These are phyloP conservation scores for Diadegma fenestrale DNA, from an alignment of 2,888 invertebrate species.

Conservation along the genomic window DNA sequence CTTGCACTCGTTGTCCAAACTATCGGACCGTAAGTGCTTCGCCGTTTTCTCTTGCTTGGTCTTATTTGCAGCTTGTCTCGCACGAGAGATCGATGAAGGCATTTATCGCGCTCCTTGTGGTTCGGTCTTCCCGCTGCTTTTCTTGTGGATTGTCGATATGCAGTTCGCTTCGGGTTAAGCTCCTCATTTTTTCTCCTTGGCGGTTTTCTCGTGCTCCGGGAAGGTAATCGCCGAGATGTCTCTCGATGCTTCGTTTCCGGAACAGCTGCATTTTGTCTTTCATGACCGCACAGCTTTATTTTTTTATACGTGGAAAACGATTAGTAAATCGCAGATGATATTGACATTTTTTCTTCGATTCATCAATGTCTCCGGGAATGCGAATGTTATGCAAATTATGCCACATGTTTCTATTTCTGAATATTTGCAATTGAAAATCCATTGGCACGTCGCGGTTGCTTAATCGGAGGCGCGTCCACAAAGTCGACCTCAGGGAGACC, in stretches of 20 bases:
- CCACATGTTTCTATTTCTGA: neutral
- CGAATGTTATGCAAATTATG: neutral
- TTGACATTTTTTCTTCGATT: neutral
- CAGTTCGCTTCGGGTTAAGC: neutral
- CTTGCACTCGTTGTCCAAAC: constrained; percentile 34
- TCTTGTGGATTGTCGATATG: neutral
- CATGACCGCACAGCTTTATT: neutral
- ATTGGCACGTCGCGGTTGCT: constrained; percentile 3
- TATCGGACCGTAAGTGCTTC: constrained; percentile 28
- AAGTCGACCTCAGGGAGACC: constrained; percentile 36
- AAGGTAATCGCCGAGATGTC: constrained; percentile 54
- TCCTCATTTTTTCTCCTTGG: neutral
- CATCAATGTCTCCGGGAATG: neutral
- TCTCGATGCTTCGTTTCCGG: constrained; percentile 48
- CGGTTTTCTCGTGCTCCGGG: neutral
- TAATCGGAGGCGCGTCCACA: constrained; percentile 45
- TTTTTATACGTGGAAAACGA: neutral
- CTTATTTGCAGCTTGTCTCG: neutral
- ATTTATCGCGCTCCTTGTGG: constrained; percentile 60
- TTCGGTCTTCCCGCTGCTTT: constrained; percentile 37
- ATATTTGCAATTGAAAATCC: constrained; percentile 35
- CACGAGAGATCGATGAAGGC: constrained; percentile 60
- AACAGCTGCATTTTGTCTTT: constrained; percentile 15
- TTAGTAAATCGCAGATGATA: neutral
- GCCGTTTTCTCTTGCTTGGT: neutral